Evolutionary conservation across 2,797 vertebrate species (phyloP).

Genomic region (Buceros bicornis): DNA sequence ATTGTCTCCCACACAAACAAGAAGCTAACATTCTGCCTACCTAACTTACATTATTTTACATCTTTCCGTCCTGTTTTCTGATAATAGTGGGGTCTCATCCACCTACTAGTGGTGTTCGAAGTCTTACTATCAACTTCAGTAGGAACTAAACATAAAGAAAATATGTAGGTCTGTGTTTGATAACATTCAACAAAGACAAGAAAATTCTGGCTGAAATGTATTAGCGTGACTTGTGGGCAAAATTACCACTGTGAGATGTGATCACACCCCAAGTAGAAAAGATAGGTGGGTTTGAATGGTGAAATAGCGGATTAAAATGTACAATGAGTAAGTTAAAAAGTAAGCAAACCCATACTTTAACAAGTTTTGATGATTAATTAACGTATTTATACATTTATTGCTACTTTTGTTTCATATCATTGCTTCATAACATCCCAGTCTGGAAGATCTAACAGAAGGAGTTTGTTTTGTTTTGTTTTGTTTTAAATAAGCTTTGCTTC

Average conservation of each 20-base stretch:
- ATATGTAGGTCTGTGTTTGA: neutral
- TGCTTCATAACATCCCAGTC: neutral
- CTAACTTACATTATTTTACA: neutral
- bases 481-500: neutral
- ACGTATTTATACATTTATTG: neutral
- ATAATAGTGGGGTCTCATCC: neutral
- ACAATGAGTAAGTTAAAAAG: neutral
- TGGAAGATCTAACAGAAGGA: neutral
- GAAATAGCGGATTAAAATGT: neutral
- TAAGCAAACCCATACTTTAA: neutral
- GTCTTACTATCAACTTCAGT: neutral
- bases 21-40: neutral
- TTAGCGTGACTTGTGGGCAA: neutral
- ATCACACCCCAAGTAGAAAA: neutral
- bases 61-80: neutral
- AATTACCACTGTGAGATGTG: neutral
- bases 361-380: neutral
- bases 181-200: neutral
- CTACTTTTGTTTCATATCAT: neutral
- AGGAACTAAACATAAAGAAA: neutral
- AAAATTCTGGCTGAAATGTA: neutral
- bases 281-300: neutral
- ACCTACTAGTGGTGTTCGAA: neutral
- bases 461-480: too few species aligned
- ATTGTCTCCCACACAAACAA: too few species aligned